Base-by-base conservation (phyloP, 2,888 invertebrate species). In the Catocala nupta region DNA sequence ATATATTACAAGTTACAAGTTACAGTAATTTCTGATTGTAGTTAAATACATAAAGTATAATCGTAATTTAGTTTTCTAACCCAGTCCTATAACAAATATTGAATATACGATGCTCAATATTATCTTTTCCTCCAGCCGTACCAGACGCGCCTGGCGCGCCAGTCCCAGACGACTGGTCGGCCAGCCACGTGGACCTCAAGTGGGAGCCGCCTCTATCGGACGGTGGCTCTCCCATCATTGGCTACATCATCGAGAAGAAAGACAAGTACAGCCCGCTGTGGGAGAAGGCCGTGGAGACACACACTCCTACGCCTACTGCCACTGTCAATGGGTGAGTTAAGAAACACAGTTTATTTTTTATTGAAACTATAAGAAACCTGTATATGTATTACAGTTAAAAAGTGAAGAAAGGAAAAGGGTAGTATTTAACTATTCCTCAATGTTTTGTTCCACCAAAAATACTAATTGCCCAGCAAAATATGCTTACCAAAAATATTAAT, bases 151-250 rank as follows among this genome's bases (percentile, higher is more conserved):
- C 99, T 34, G 97, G 98, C 16, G 96, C 97, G n/a, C 99, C 99
- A 1, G 97, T 97, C 72, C 97, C 98, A 0, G 96, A 96, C 63
- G 99, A 99, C 90, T 98, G 98, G 97, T 98, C 98, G 56, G 97
- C 98, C 52, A 98, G 96, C 82, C 98, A 98, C 87, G 98, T 98
- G 76, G 98, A 98, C 81, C 96, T 99, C 59, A 96, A 96, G 77
- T 99, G 99, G 99, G 95, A 96, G 71, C 96, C 98, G 71, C 99
- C 99, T 0, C 94, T 96, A 55, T 96, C 96, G 44, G 98, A 98
- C 86, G 99, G 99, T 43, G 99, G 99, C 13, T 97, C 99, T 3
- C 99, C 99, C 25, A 97, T 99, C 83, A 96, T 97, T 71, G 97
- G 98, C 5, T 99, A 99, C 88, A 97, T 98, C 70, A 95, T 99